Evolutionary conservation across 1,140 invertebrate species (phyloP).

Genomic region (Pygmarrhopalites habei): DNA sequence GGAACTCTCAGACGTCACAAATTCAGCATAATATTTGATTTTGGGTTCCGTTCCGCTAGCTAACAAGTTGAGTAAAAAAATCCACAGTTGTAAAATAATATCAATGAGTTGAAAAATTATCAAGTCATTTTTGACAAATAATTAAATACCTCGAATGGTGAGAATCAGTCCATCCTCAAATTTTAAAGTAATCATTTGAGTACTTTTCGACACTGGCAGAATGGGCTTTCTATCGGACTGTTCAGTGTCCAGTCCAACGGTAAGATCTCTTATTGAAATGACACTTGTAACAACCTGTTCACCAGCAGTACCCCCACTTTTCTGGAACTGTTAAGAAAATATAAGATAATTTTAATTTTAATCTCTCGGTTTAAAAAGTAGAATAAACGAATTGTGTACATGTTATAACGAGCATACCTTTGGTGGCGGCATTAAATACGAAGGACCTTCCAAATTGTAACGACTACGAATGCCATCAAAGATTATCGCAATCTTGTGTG

Average conservation of each 20-base stretch:
- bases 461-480: conserved; percentile 73
- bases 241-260: conserved; percentile 75
- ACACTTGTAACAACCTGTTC: too few species aligned
- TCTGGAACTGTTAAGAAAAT: too few species aligned
- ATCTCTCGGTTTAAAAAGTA: too few species aligned
- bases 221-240: conserved; percentile 63
- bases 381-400: too few species aligned
- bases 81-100: too few species aligned
- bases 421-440: conserved; percentile 12
- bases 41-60: conserved; percentile 99
- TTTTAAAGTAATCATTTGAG: conserved; percentile 94
- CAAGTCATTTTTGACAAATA: too few species aligned
- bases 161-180: conserved; percentile 79
- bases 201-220: conserved; percentile 66
- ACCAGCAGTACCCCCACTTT: too few species aligned
- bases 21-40: conserved; percentile 94
- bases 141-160: conserved; percentile 80
- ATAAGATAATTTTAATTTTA: too few species aligned
- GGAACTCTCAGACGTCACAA: conserved; percentile 44
- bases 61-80: too few species aligned
- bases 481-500: conserved; percentile 60
- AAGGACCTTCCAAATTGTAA: neutral
- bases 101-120: too few species aligned
- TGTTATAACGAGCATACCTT: too few species aligned
- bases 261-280: conserved; percentile 80